These are phyloP conservation scores for Caradrina kadenii DNA, from an alignment of 2,888 invertebrate species.

Conservation along the genomic window DNA sequence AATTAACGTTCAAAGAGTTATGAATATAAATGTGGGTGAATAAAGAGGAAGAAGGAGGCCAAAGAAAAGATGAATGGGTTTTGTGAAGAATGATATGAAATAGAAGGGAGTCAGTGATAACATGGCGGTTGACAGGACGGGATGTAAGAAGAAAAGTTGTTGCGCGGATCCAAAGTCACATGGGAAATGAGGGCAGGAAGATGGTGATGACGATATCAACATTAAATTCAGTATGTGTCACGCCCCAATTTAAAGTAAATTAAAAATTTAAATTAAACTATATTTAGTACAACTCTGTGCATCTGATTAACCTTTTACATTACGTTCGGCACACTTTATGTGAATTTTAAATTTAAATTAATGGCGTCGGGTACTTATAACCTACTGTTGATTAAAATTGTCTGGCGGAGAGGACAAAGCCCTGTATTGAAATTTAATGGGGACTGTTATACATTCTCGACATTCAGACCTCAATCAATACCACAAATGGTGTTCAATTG, in stretches of 20 bases:
- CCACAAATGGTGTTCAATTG: background rate
- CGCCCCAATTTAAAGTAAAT: background rate
- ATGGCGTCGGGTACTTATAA: background rate
- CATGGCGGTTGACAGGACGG: no score
- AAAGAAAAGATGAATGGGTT: no score
- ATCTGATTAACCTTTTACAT: conserved; percentile 26
- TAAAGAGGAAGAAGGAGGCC: no score
- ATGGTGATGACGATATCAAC: background rate
- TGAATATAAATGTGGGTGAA: no score
- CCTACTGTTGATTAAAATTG: background rate
- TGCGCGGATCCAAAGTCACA: no score
- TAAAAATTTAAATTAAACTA: conserved; percentile 4
- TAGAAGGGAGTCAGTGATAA: no score
- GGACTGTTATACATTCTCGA: background rate
- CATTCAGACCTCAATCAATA: background rate
- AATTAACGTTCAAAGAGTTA: no score
- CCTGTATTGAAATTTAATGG: background rate
- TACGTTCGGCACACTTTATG: conserved; percentile 6
- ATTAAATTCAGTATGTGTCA: background rate
- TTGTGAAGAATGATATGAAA: no score
- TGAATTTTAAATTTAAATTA: conserved; percentile 20
- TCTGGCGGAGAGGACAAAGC: conserved; percentile 5
- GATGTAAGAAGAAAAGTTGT: no score
- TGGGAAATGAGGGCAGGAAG: no score
- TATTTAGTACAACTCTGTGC: background rate